Conservation (phyloP, 2,888 invertebrate species). For the Lepidochrysops patricia region DNA sequence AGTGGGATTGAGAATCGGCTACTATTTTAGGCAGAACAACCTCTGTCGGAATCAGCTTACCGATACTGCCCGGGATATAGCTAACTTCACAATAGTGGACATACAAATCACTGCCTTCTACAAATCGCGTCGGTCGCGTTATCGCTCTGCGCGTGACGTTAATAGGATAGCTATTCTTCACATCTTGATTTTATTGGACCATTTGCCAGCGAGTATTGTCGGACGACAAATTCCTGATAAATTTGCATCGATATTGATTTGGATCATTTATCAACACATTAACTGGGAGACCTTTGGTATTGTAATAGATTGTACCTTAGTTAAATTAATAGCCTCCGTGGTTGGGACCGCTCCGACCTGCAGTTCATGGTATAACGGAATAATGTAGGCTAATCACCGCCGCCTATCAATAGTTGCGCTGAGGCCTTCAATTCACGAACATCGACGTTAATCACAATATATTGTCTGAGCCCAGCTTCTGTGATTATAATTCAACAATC, state of each 20-base stretch:
- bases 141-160: conserved; percentile 58
- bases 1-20: too few species aligned
- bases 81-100: conserved; percentile 22
- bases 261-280: background rate
- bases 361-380: background rate
- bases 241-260: conserved; percentile 10
- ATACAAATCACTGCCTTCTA: conserved; percentile 54
- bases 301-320: background rate
- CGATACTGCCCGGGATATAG: conserved; percentile 11
- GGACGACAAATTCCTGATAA: conserved; percentile 20
- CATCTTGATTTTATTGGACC: conserved; percentile 55
- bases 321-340: background rate
- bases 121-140: conserved; percentile 48
- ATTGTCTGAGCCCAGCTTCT: too few species aligned
- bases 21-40: too few species aligned
- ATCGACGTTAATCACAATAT: too few species aligned
- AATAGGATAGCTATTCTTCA: conserved; percentile 62
- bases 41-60: background rate
- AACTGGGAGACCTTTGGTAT: background rate
- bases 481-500: too few species aligned
- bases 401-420: background rate
- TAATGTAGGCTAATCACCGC: background rate
- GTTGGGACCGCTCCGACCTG: background rate
- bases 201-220: conserved; percentile 43
- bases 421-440: background rate